phyloP scores from a whole-genome alignment of 2,113 vertebrate genomes.

The Neopipo cinnamomea region DNA sequence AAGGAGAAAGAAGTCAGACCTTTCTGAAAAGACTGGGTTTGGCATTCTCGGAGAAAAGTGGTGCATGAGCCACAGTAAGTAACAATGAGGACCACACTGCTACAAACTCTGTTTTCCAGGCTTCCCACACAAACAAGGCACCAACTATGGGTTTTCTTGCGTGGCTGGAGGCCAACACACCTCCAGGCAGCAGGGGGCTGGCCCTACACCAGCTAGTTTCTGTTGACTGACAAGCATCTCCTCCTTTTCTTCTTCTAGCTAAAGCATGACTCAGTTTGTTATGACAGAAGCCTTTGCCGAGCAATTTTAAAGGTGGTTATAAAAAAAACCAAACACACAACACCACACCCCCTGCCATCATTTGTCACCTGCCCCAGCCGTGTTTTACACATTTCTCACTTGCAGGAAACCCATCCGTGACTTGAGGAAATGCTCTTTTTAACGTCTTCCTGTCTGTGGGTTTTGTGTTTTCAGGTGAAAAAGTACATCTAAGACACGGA shows the following conservation, averaged over 20 bases:
- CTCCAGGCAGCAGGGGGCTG: neutral
- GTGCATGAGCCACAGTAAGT: neutral
- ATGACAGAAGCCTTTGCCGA: neutral
- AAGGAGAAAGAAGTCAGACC: neutral
- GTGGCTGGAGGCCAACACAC: neutral
- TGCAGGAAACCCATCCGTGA: neutral
- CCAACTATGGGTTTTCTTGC: neutral
- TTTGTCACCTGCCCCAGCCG: neutral
- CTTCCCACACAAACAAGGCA: neutral
- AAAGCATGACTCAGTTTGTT: neutral
- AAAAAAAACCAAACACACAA: neutral
- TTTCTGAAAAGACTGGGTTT: neutral
- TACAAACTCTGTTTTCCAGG: neutral
- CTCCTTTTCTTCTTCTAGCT: neutral
- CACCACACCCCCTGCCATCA: neutral
- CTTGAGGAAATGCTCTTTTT: neutral
- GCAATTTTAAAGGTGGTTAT: neutral
- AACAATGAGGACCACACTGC: neutral
- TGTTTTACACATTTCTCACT: neutral
- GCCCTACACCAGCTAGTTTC: neutral
- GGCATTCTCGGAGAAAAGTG: neutral
- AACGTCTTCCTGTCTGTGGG: accelerated
- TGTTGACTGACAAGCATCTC: neutral
- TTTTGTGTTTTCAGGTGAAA: neutral
- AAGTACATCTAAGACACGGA: neutral